phyloP scores from a whole-genome alignment of 2,888 invertebrate species.

The Drosophila rellima region DNA sequence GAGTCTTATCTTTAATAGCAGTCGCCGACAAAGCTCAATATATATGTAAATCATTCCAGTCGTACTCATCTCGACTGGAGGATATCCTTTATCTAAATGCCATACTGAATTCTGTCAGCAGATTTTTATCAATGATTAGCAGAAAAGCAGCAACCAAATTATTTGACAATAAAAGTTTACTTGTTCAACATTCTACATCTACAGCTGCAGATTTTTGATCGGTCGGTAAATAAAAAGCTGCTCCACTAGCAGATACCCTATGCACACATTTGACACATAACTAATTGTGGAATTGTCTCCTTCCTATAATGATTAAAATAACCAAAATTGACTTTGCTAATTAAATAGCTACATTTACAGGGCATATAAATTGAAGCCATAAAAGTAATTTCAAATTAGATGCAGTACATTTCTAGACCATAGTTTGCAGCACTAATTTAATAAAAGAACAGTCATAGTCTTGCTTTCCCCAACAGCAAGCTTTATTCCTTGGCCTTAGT shows the following conservation, averaged over 20 bases:
- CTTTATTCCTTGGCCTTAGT: neutral
- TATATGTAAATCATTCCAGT: neutral
- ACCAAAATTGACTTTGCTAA: neutral
- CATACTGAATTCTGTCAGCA: neutral
- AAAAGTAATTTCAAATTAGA: neutral
- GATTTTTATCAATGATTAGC: neutral
- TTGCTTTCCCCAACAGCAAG: neutral
- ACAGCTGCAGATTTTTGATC: neutral
- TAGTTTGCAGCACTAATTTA: slow-evolving; percentile 5
- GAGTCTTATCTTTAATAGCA: slow-evolving; percentile 28
- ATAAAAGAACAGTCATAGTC: slow-evolving; percentile 2
- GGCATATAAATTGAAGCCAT: neutral
- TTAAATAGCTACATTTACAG: neutral
- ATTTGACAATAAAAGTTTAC: neutral
- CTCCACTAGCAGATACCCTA: too few species aligned
- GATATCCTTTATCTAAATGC: neutral
- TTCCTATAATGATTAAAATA: too few species aligned
- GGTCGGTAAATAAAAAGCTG: too few species aligned
- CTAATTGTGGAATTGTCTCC: too few species aligned
- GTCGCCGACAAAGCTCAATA: neutral
- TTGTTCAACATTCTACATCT: neutral
- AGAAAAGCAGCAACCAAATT: neutral
- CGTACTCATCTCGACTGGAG: neutral
- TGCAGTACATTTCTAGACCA: slow-evolving; percentile 1
- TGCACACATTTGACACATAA: too few species aligned